phyloP scores from a whole-genome alignment of 92 coral and sea anemone species.

The Porites cylindrica region DNA sequence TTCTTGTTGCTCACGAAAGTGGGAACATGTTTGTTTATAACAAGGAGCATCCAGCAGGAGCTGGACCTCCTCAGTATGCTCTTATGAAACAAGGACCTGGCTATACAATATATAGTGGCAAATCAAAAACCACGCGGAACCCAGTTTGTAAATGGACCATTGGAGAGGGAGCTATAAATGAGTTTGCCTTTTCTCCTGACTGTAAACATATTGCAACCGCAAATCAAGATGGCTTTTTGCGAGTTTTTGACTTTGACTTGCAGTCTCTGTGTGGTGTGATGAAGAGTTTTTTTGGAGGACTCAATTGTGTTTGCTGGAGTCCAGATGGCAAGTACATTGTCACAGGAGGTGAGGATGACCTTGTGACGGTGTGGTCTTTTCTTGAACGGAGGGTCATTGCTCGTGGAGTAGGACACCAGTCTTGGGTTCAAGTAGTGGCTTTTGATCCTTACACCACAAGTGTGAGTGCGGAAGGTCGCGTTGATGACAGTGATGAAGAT shows the following conservation, averaged over 20 bases:
- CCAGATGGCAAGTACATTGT: constrained; percentile 99
- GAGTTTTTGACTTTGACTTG: constrained; percentile 96
- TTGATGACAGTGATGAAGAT: constrained; percentile 98
- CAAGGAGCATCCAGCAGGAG: constrained; percentile 92
- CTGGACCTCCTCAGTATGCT: constrained; percentile 88
- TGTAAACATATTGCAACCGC: constrained; percentile 97
- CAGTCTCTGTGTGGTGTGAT: constrained; percentile 95
- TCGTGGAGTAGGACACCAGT: constrained; percentile 93
- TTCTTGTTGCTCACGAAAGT: constrained; percentile 93
- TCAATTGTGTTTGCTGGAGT: constrained; percentile 98
- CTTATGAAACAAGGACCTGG: constrained; percentile 99
- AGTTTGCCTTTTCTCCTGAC: constrained; percentile 99
- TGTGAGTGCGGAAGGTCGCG: constrained; percentile 85
- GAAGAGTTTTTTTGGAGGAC: constrained; percentile 98
- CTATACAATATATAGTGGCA: constrained; percentile 82
- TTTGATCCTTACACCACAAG: constrained; percentile 98
- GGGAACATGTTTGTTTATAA: constrained; percentile 99
- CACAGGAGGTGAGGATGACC: constrained; percentile 97
- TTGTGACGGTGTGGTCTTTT: constrained; percentile 97
- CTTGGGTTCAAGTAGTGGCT: constrained; percentile 97
- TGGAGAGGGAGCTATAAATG: constrained; percentile 91
- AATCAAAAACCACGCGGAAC: constrained; percentile 91
- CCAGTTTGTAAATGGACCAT: constrained; percentile 99
- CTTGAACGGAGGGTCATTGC: constrained; percentile 92
- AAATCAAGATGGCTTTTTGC: constrained; percentile 95